Base-by-base conservation (phyloP, 2,797 vertebrate genomes). In the Erpetoichthys calabaricus region DNA sequence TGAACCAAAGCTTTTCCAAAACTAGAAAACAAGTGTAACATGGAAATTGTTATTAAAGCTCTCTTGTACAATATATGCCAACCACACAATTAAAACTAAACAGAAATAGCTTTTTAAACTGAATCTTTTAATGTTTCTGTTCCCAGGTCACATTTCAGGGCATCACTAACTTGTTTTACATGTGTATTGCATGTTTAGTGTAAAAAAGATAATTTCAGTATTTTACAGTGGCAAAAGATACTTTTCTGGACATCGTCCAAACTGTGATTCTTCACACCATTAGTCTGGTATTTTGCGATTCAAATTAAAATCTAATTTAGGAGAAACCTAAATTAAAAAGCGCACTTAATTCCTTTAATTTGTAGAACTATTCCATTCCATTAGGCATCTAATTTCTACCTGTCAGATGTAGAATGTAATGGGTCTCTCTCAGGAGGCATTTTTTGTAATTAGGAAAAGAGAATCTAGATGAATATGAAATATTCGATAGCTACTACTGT, bases 351-450 rank as follows among this genome's bases (percentile, higher is more conserved):
- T 80, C 73, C 65, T 78, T 73, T 67, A 75, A 74, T 78, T 78
- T 82, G 62, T 71, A 70, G 70, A 76, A 72, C 55, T 68, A 77
- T 73, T 77, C 73, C 70, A 75, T 90, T 86, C 76, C 76, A 89
- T 89, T 90, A 87, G 74, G 83, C 73, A 78, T 80, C 80, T 88
- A 86, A 91, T 91, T 90, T 89, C 78, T 87, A 81, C 79, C 86
- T 86, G 84, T 86, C 86, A 88, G 79, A 80, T 71, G 75, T n/a
- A 57, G 73, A 81, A 76, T 73, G 73, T 80, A 83, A 89, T 75
- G 63, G 64, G 71, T 74, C 69, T 70, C 73, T 83, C 79, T 74
- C 83, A 76, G 70, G 82, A 80, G 79, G 67, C 73, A 76, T 65
- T 68, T 75, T 82, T 64, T 68, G 61, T 85, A 89, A 92, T 91